Conservation (phyloP, 2,797 vertebrate genomes). For the Spinibarbus caldwelli region DNA sequence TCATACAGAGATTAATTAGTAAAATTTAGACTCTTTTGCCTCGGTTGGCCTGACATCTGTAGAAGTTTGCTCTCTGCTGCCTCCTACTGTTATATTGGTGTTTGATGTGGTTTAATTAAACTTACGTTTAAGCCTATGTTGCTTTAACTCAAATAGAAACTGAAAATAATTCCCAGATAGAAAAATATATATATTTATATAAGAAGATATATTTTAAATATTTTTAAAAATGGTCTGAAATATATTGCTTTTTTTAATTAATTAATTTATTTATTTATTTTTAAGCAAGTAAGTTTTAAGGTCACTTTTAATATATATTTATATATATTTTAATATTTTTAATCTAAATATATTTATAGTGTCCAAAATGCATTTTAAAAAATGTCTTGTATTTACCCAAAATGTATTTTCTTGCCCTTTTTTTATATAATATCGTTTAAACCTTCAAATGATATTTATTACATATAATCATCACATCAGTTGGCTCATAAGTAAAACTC, state of each 20-base stretch:
- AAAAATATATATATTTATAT: too few species aligned
- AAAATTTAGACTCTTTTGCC: background rate
- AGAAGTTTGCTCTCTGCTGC: slow-evolving; percentile 2
- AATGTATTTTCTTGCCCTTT: background rate
- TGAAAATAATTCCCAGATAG: too few species aligned
- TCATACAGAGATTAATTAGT: background rate
- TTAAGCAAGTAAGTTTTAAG: too few species aligned
- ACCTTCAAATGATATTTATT: too few species aligned
- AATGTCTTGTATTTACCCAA: background rate
- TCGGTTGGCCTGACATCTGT: background rate
- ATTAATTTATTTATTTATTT: too few species aligned
- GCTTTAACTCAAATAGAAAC: background rate
- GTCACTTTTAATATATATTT: background rate
- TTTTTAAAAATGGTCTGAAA: background rate
- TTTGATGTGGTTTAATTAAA: background rate
- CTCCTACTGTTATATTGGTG: slow-evolving; percentile 16
- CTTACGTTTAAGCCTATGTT: slow-evolving; percentile 18
- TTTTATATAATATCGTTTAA: too few species aligned
- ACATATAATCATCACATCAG: too few species aligned
- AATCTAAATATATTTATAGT: background rate
- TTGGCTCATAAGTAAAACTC: too few species aligned
- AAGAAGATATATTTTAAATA: background rate
- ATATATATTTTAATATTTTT: background rate
- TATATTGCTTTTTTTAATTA: background rate
- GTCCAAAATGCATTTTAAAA: too few species aligned